phyloP scores from a whole-genome alignment of 2,797 vertebrate species.

The Triplophysa bombifrons region DNA sequence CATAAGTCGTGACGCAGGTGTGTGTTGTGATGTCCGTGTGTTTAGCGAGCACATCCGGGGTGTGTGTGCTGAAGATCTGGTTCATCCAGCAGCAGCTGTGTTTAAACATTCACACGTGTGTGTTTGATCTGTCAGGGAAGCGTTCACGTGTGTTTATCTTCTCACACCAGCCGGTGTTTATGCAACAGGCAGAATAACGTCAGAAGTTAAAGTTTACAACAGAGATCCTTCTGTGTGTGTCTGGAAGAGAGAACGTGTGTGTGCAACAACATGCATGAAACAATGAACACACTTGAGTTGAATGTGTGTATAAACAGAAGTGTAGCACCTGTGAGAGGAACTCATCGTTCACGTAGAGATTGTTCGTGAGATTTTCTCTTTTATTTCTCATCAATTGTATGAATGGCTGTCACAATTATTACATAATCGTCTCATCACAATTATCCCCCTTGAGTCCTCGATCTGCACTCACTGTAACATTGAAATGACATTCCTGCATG shows the following conservation, averaged over 20 bases:
- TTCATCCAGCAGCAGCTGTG: conserved; percentile 34
- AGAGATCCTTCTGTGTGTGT: no score
- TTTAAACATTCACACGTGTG: neutral
- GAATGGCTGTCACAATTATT: no score
- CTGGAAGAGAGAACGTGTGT: no score
- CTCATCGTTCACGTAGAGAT: neutral
- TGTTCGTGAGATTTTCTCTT: no score
- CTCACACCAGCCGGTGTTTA: neutral
- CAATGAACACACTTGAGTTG: neutral
- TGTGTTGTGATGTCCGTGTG: neutral
- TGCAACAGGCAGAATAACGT: neutral
- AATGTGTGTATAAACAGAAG: conserved; percentile 2
- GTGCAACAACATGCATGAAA: no score
- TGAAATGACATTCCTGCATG: no score
- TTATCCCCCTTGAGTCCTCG: no score
- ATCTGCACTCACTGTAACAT: no score
- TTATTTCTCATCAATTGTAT: no score
- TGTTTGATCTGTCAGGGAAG: conserved; percentile 26
- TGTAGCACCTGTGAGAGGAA: neutral
- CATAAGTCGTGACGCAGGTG: no score
- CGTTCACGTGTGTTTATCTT: conserved; percentile 33
- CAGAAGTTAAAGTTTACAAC: neutral
- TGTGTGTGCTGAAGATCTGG: conserved; percentile 32
- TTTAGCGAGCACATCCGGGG: conserved; percentile 14
- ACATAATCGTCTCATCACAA: no score